phyloP scores from a whole-genome alignment of 1,140 invertebrate species.

The Sinella curviseta region DNA sequence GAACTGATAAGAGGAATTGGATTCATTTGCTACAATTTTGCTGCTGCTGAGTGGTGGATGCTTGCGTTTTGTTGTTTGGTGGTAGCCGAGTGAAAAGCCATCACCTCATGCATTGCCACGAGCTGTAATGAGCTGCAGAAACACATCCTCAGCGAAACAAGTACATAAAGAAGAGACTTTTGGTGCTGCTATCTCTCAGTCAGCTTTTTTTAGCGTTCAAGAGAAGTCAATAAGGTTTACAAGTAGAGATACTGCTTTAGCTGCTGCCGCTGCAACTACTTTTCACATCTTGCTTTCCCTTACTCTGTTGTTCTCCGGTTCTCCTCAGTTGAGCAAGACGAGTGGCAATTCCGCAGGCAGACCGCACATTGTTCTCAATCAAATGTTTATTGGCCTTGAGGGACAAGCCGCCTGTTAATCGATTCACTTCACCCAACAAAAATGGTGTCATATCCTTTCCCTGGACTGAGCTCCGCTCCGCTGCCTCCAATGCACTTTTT shows the following conservation, averaged over 20 bases:
- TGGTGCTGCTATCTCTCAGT: background rate
- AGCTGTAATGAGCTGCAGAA: background rate
- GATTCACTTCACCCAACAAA: slow-evolving; percentile 72
- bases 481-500: slow-evolving; percentile 68
- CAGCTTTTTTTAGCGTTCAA: background rate
- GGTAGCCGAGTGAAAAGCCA: background rate
- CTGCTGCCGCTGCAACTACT: too few relatives aligned
- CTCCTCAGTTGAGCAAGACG: slow-evolving; percentile 58
- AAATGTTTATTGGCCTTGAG: slow-evolving; percentile 68
- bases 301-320: background rate
- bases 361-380: slow-evolving; percentile 85
- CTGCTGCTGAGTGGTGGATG: background rate
- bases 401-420: slow-evolving; percentile 77
- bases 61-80: background rate
- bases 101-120: background rate
- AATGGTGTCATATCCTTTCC: slow-evolving; percentile 94
- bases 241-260: background rate
- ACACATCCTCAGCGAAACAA: background rate
- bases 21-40: background rate
- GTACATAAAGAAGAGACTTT: background rate
- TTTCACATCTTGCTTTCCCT: background rate
- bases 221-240: background rate
- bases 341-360: slow-evolving; percentile 80
- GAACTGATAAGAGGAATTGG: background rate
- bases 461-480: slow-evolving; percentile 61